phyloP scores from a whole-genome alignment of 30 jellyfish, hydroid and myxozoan species.

The Pelagia noctiluca region DNA sequence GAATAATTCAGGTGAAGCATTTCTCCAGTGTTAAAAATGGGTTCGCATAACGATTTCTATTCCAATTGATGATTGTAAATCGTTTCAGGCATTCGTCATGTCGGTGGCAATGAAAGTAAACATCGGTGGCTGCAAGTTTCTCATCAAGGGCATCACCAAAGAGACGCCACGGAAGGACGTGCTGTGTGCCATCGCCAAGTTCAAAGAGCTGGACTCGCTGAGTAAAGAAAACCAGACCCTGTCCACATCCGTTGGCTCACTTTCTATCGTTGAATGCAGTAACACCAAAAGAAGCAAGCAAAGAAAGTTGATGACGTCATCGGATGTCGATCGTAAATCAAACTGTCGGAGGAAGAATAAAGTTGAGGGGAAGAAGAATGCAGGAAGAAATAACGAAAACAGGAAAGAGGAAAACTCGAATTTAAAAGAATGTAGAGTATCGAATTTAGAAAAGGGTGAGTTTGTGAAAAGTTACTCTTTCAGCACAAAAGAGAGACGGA shows the following conservation, averaged over 20 bases:
- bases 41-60: too few species aligned
- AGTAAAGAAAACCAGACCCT: constrained; percentile 1
- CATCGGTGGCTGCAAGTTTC: constrained; percentile 55
- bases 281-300: constrained; percentile 4
- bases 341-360: neutral
- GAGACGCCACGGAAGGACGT: constrained; percentile 69
- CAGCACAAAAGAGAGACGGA: constrained; percentile 8
- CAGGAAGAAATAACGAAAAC: neutral
- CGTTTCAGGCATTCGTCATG: too few species aligned
- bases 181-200: constrained; percentile 66
- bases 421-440: neutral
- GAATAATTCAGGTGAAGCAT: too few species aligned
- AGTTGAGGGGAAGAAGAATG: neutral
- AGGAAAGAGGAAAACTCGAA: neutral
- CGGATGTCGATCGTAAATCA: neutral
- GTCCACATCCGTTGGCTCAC: constrained; percentile 33
- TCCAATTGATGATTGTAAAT: too few species aligned
- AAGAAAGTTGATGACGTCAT: neutral
- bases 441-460: neutral
- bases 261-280: constrained; percentile 21
- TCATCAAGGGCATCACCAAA: constrained; percentile 48
- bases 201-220: neutral
- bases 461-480: constrained; percentile 29
- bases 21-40: too few species aligned
- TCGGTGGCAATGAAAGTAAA: constrained; percentile 43